Evolutionary conservation across 2,888 invertebrate genomes (phyloP), one percentile per base, ranked within the genome.

Genomic region (Eremobia ochroleuca): DNA sequence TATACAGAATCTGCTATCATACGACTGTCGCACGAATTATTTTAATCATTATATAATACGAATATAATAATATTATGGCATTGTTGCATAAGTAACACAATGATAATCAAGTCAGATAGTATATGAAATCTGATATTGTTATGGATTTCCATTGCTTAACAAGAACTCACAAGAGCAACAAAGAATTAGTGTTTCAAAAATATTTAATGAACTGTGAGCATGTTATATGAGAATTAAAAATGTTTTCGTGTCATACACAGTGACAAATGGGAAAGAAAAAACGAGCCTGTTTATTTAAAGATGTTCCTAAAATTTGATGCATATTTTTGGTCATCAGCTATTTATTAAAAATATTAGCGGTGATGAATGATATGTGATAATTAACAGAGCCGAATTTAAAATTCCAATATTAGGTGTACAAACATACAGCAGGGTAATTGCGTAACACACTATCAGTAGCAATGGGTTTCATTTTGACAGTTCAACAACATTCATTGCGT

Each of bases 11-110:
- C 58, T 31, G 37, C 71, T 66, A 74, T 77, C 78, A 73, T 80
- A 72, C 71, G 69, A 76, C 74, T 43, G 40, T 74, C 85, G 64
- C 76, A 83, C 46, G 55, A 59, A 59, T 52, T 67, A 59, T 65
- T 76, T 67, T 76, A 67, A 81, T 76, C 67, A 66, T 79, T 77
- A 69, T 80, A 77, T 81, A 77, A 79, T 76, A 64, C 62, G 70
- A 77, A 66, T 65, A 13, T 74, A 77, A 87, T 86, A 88, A 89
- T 90, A 90, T 91, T 90, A 88, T 89, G 87, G 86, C 75, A 87
- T 81, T 64, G 68, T 58, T 76, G 40, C 40, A 0, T n/a, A n/a
- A 77, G 77, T 77, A 81, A 76, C 76, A 82, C 75, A 77, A 72
- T 80, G 74, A 79, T 77, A 70, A 82, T 70, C 66, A 70, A 46